phyloP scores from a whole-genome alignment of 2,888 invertebrate species.

The Drosophila diplacantha region DNA sequence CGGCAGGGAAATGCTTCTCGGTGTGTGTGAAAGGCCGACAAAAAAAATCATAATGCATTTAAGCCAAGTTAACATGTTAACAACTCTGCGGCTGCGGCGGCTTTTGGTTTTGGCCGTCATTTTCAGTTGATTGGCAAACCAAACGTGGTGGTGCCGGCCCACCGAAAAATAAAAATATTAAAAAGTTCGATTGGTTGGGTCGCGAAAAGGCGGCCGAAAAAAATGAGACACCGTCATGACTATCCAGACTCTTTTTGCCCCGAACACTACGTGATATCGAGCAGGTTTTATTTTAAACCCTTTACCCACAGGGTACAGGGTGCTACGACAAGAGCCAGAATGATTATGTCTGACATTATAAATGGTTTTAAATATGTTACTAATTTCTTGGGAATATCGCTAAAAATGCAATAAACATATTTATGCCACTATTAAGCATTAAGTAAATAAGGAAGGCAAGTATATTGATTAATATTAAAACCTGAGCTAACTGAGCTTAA shows the following conservation, averaged over 20 bases:
- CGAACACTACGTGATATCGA: constrained; percentile 51
- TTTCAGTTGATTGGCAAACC: constrained; percentile 37
- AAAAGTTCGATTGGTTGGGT: constrained; percentile 13
- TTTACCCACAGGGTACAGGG: not conserved
- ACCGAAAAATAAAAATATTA: constrained; percentile 7
- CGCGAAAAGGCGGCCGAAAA: constrained; percentile 35
- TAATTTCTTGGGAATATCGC: not conserved
- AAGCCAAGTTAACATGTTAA: constrained; percentile 41
- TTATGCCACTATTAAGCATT: not conserved
- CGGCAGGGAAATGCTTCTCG: constrained; percentile 5
- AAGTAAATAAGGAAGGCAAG: too few relatives aligned
- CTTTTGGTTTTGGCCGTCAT: constrained; percentile 35
- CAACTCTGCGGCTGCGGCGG: constrained; percentile 37
- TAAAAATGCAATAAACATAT: not conserved
- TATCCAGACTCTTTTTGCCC: constrained; percentile 33
- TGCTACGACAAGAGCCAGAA: not conserved
- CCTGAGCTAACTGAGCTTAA: too few relatives aligned
- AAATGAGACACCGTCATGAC: constrained; percentile 31
- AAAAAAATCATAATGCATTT: constrained; percentile 39
- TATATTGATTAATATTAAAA: too few relatives aligned
- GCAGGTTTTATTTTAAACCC: constrained; percentile 34
- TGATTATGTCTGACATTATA: not conserved
- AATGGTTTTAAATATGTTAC: not conserved
- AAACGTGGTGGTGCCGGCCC: constrained; percentile 26
- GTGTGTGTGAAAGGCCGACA: constrained; percentile 5